Percentiles rank a stretch among this genome's conserved stretches.
phyloP scores from a whole-genome alignment of 1,140 invertebrate species.

The Reticulitermes speratus region DNA sequence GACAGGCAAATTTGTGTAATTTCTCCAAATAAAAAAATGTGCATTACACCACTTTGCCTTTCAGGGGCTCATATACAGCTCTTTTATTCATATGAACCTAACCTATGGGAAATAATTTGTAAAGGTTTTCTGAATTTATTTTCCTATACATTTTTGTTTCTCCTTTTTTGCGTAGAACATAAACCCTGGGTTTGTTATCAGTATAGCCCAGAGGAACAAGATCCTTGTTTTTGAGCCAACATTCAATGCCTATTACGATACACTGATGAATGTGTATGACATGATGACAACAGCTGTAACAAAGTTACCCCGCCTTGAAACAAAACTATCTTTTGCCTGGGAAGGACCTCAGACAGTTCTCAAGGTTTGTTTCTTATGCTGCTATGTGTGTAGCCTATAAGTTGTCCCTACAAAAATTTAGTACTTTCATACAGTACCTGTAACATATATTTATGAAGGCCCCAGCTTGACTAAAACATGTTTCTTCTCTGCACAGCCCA shows the following conservation, averaged over 20 bases:
- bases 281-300: slow-evolving; percentile 68
- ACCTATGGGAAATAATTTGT: too few relatives aligned
- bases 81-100: too few relatives aligned
- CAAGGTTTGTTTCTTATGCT: slow-evolving; percentile 48
- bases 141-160: too few relatives aligned
- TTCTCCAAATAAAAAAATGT: too few relatives aligned
- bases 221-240: slow-evolving; percentile 76
- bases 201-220: slow-evolving; percentile 65
- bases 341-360: slow-evolving; percentile 44
- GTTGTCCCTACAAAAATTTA: not conserved
- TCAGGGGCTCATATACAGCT: too few relatives aligned
- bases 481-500: slow-evolving; percentile 54
- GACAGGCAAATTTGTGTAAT: too few relatives aligned
- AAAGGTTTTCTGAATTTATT: too few relatives aligned
- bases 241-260: slow-evolving; percentile 70
- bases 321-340: slow-evolving; percentile 63
- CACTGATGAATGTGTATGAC: slow-evolving; percentile 69
- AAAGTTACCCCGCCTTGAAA: slow-evolving; percentile 73
- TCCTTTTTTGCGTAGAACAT: slow-evolving; percentile 49
- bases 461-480: too few relatives aligned
- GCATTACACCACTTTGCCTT: too few relatives aligned
- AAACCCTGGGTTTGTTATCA: slow-evolving; percentile 74
- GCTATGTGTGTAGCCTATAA: not conserved
- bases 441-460: too few relatives aligned
- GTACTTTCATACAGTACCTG: not conserved